Evolutionary conservation across 2,888 invertebrate species (phyloP), one percentile per base, ranked within the genome.

Genomic region (Drosophila kambysellisi): DNA sequence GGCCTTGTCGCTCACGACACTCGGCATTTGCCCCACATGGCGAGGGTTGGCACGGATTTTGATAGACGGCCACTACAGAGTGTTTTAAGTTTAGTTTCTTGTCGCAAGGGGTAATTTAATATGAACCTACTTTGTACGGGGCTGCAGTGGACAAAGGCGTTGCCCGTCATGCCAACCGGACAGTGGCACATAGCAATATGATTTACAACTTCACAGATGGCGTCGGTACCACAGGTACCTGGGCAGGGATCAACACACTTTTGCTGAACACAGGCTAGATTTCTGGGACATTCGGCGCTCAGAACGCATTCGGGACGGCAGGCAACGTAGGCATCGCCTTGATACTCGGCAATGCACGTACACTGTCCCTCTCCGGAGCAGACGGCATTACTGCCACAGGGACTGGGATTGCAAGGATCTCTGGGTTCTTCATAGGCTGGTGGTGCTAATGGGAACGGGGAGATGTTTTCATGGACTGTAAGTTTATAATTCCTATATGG

Each of bases 21-120:
- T 96, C 96, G 91, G 96, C 96, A 89, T 96, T 95, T 4, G 96
- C 95, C 43, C 96, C 96, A 92, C 96, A 97, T 1, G 96, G 96
- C 61, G 95, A 95, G 53, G 96, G 96, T 88, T 94, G 94, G 86
- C 96, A 96, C 4, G 96, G 96, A 84, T 96, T 95, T 74, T 93
- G 95, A 94, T 92, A 92, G 4, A 91, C 81, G 51, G 94, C 93
- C 50, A 69, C 79, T 79, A 54, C 58, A 51, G 62, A 39, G 8
- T 39, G 43, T 32, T 62, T 48, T 43, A 8, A 39, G 29, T 66
- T 77, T 58, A 77, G 37, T 66, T 54, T 29, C 1, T 17, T 35
- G 4, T 15, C 25, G 7, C 3, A 48, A 15, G 4, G 17, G 15
- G 25, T 29, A 11, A 25, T 20, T 17, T 41, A 17, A 7, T 17